Evolutionary conservation across 1,140 invertebrate species (phyloP), one percentile per base, ranked within the genome.

Genomic region (Vollenhovia emeryi): DNA sequence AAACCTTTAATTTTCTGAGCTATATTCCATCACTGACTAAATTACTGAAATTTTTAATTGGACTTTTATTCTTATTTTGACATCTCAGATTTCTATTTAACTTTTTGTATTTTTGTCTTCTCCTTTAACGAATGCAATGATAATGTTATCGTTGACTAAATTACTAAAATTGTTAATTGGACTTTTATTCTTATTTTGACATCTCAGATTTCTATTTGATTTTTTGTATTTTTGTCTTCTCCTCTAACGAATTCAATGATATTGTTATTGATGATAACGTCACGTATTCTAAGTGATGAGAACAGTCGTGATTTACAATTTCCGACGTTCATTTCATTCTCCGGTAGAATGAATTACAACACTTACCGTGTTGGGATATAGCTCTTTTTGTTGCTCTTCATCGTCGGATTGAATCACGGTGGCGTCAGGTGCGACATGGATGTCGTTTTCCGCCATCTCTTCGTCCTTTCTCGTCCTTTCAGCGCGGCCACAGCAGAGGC

Each of bases 391-490:
- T 18, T 62, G 64, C 30, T 87, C 82, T 11, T 9, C 30, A 6
- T 45, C 40, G 9, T 75, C 45, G 40, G 64, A 45, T 11, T 62
- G 60, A 13, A 48, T 6, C 15, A 55, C 69, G 40, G 36, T 78
- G 24, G 59, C 18, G 87, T 90, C 64, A 55, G 74, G 43, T 66
- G 71, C 57, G 55, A 33, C n/a, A 71, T 83, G 59, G 74, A 62
- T 75, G 57, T 80, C 62, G 27, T 88, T 87, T 64, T 85, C 89
- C 21, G 91, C 76, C 91, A 91, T 92, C 15, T 85, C 68, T 74
- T 62, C 52, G 76, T 68, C 33, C 57, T 62, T 75, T 52, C 15
- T 59, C 64, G 33, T 85, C n/a, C n/a, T n/a, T 36, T 48, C 60
- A 15, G 27, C 55, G 40, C 66, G 86, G 82, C 68, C 85, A 55